Conservation (phyloP, 1,140 invertebrate genomes). For the Theocolax elegans region DNA sequence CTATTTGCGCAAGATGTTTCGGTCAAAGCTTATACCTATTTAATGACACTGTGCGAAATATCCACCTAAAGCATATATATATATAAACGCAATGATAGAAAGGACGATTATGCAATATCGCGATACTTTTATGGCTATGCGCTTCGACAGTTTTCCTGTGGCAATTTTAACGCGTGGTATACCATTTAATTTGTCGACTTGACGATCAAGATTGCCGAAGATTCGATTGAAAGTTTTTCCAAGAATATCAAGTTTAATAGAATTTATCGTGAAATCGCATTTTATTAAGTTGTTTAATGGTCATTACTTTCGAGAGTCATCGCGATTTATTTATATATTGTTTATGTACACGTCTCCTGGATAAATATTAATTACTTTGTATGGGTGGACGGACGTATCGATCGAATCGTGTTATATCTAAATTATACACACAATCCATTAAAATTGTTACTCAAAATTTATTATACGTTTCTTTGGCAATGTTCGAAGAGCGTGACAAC, state of each 20-base stretch:
- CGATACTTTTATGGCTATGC: neutral
- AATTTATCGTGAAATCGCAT: neutral
- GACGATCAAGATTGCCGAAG: neutral
- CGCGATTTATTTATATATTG: no score
- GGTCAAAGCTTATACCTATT: neutral
- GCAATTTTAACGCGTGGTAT: neutral
- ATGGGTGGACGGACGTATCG: no score
- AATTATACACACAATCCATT: no score
- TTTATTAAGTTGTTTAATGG: neutral
- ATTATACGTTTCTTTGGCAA: no score
- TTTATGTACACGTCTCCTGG: no score
- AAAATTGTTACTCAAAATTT: no score
- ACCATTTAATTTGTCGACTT: neutral
- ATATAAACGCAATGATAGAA: neutral
- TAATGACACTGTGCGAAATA: slow-evolving; percentile 2
- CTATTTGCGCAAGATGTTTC: slow-evolving; percentile 16
- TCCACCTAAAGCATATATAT: neutral
- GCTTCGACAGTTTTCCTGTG: slow-evolving; percentile 11
- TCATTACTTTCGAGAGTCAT: neutral
- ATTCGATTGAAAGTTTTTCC: neutral
- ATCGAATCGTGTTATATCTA: no score
- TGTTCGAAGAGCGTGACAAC: no score
- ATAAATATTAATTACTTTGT: no score
- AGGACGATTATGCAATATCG: slow-evolving; percentile 24
- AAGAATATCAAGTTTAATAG: neutral